A percentile compares a stretch with the other conserved stretches of the same genome.
These are phyloP conservation scores for Sphaeridia pumilis DNA, from an alignment of 2,888 invertebrate genomes.

Conservation along the genomic window DNA sequence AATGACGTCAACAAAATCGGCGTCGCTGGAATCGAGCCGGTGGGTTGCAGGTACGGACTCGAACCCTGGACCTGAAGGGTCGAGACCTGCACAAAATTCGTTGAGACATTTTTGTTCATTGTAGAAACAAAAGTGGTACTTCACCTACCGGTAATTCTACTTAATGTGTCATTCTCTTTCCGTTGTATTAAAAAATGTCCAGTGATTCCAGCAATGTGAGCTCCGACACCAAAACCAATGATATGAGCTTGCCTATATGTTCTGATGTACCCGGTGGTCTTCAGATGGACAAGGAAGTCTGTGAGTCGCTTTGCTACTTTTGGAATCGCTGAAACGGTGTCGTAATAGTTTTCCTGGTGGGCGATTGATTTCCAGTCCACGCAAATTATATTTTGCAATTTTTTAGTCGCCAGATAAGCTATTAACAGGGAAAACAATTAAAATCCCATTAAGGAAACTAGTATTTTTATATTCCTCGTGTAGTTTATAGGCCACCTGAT, in stretches of 20 bases:
- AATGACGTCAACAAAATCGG: conserved; percentile 56
- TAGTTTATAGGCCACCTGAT: background rate
- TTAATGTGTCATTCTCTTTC: conserved; percentile 15
- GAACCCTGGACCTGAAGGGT: conserved; percentile 24
- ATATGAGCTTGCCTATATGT: conserved; percentile 14
- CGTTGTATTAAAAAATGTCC: background rate
- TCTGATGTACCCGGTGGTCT: conserved; percentile 3
- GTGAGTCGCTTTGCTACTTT: conserved; percentile 26
- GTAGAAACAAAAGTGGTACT: background rate
- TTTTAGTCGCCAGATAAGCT: conserved; percentile 7
- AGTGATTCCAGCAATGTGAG: conserved; percentile 25
- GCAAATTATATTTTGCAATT: conserved; percentile 22
- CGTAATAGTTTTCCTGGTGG: conserved; percentile 22
- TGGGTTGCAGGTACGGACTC: conserved; percentile 8
- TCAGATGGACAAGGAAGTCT: conserved; percentile 19
- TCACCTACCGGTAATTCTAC: conserved; percentile 22
- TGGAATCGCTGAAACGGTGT: conserved; percentile 23
- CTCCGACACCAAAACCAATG: conserved; percentile 29
- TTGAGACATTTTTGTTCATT: background rate
- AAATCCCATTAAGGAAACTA: background rate
- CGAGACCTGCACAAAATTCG: conserved; percentile 5
- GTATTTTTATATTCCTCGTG: background rate
- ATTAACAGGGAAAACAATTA: background rate
- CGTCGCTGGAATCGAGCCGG: conserved; percentile 53
- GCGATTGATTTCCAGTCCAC: conserved; percentile 30